Base-by-base conservation (phyloP, 2,113 vertebrate species). In the Amphiprion percula region DNA sequence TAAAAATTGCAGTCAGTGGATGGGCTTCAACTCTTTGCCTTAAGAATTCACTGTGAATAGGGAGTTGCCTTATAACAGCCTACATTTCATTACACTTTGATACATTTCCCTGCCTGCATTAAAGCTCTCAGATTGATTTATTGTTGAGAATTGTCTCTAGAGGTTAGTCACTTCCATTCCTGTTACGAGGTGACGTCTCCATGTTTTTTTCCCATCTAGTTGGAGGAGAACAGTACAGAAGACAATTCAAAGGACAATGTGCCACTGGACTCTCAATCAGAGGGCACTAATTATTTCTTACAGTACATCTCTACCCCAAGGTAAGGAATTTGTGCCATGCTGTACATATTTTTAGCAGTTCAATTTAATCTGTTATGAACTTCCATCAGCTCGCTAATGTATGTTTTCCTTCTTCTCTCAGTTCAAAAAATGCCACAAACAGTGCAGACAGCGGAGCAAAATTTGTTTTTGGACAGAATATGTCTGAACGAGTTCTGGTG, bases 381-480 rank as follows among this genome's bases (percentile, higher is more conserved):
- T 26, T 63, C 0, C 0, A 46, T 78, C 21, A 52, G 19, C 1
- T 10, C 4, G 15, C 24, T 50, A 6, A 61, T 53, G 9, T 69
- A 21, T 54, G 26, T 10, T 53, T 26, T 16, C 7, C 30, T 53
- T 46, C 4, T 15, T 58, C 5, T 14, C 0, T 24, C 82, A 99
- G 97, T 87, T 93, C 93, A 94, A 96, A 98, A 94, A 97, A 96
- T 81, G 94, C 96, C 5, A 85, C 94, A 55, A 96, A 96, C 88
- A 97, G 92, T 83, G 90, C 96, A 41, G 97, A 99, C 17, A 90
- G 95, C 80, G 96, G 93, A 89, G 96, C 95, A 88, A 99, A 97
- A 72, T 99, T 99, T 87, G 95, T 99, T 41, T 99, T 99, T 84
- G 98, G 98, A 64, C 97, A 99, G 94, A 99, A 99, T 87, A 99